A percentile compares a stretch with the other conserved stretches of the same genome.
Conservation (phyloP, 2,797 vertebrate species). For the Loriculus beryllinus region DNA sequence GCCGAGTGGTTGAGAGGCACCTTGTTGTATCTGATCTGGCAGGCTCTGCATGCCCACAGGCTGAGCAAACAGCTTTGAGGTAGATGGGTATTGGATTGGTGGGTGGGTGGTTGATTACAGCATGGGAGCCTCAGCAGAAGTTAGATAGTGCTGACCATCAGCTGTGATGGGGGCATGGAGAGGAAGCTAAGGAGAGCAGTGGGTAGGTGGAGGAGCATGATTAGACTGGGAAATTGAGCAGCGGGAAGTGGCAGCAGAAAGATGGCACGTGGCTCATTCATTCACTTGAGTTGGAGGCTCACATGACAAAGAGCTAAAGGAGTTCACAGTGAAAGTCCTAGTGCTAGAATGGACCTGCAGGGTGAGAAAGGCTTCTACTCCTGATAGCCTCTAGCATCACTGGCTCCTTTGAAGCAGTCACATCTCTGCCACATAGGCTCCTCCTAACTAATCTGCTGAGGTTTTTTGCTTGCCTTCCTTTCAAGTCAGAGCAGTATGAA, state of each 20-base stretch:
- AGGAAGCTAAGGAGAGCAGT: neutral
- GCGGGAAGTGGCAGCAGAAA: neutral
- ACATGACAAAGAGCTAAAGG: neutral
- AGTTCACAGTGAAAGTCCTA: neutral
- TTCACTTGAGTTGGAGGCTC: neutral
- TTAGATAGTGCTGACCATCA: neutral
- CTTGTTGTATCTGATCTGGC: neutral
- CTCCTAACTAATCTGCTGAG: neutral
- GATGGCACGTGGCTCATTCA: rapidly evolving
- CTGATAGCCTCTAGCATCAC: neutral
- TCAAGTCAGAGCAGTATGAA: neutral
- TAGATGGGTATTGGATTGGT: neutral
- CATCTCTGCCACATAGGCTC: neutral
- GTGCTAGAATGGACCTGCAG: neutral
- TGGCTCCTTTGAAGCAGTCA: neutral
- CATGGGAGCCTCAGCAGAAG: neutral
- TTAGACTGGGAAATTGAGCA: neutral
- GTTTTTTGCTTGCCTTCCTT: neutral
- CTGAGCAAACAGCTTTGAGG: neutral
- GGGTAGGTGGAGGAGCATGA: neutral
- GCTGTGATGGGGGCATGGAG: neutral
- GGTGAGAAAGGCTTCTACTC: neutral
- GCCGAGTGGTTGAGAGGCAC: neutral
- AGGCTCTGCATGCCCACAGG: neutral
- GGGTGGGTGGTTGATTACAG: neutral